Base-by-base conservation (phyloP, 2,113 vertebrate species). In the Romanogobio albipinnatus region DNA sequence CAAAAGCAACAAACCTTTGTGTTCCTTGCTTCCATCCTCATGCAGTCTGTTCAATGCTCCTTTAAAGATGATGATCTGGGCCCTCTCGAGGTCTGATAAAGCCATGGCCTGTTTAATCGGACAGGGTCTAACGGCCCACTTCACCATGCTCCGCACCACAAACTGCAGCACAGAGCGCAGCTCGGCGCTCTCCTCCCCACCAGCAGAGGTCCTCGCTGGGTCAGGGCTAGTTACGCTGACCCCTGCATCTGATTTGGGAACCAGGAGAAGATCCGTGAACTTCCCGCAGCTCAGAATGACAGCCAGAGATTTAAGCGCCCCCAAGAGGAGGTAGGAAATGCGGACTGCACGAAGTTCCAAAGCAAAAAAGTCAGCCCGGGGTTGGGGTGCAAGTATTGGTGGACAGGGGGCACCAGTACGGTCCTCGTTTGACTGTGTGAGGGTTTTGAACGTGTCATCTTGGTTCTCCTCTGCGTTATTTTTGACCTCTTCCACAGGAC, bases 71-170 rank as follows among this genome's bases (percentile, higher is more conserved):
- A 96, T 95, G 78, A 95, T 71, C 89, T 96, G 95, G 19, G 95
- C 95, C 58, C 95, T 92, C 39, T 96, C 95, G 86, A 96, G 92
- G 87, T 95, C 95, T 0, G 93, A 82, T 3, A 96, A 90, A 56
- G 92, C 91, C 39, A 94, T 90, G 1, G 86, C 92, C 87, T 94
- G 94, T 85, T 94, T 94, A 87, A 95, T 95, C 17, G 95, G 95
- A 71, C 94, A 95, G 1, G 94, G 92, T 71, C 93, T 87, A 73
- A 95, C 94, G 0, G 95, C 95, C 95, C 95, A 95, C 88, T 95
- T 96, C 84, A 96, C 95, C 95, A 95, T 95, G 91, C 92, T 95
- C 87, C 94, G 94, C 85, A 96, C 94, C 83, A 96, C 90, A 47
- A 94, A 94, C 91, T 96, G 95, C 66, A 95, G 90, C 78, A 95